A percentile compares a stretch with the other conserved stretches of the same genome.
Evolutionary conservation across 30 jellyfish, hydroid and myxozoan species (phyloP).

Genomic region (Aurelia sp.): DNA sequence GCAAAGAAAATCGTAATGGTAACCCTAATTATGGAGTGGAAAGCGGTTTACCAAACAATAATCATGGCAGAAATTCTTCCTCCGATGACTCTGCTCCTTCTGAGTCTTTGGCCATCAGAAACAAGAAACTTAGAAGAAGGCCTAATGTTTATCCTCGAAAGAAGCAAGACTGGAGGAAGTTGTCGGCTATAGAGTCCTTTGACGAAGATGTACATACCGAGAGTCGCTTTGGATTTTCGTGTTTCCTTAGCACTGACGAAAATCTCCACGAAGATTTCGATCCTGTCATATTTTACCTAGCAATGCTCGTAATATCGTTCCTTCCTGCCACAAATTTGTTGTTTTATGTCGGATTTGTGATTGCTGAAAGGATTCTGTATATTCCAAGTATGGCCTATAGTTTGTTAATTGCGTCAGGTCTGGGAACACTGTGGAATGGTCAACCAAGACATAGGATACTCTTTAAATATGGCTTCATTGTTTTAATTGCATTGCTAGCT

Average conservation of each 20-base stretch:
- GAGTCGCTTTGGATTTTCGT: background rate
- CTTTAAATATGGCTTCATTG: background rate
- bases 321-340: constrained; percentile 89
- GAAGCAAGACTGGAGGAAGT: background rate
- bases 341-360: constrained; percentile 91
- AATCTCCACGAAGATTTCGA: constrained; percentile 1
- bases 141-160: background rate
- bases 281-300: constrained; percentile 47
- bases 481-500: constrained; percentile 47
- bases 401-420: constrained; percentile 74
- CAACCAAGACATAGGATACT: constrained; percentile 1
- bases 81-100: too few species aligned
- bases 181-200: too few species aligned
- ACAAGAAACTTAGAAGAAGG: too few species aligned
- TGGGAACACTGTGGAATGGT: constrained; percentile 20
- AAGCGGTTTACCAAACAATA: too few species aligned
- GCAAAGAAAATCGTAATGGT: too few species aligned
- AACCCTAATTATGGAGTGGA: too few species aligned
- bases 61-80: too few species aligned
- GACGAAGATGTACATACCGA: too few species aligned
- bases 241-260: background rate
- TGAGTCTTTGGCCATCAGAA: too few species aligned
- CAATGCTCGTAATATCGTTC: constrained; percentile 57
- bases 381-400: constrained; percentile 90
- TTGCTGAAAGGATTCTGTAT: constrained; percentile 89